Conservation (phyloP, 2,888 invertebrate species). For the Xestia c-nigrum region DNA sequence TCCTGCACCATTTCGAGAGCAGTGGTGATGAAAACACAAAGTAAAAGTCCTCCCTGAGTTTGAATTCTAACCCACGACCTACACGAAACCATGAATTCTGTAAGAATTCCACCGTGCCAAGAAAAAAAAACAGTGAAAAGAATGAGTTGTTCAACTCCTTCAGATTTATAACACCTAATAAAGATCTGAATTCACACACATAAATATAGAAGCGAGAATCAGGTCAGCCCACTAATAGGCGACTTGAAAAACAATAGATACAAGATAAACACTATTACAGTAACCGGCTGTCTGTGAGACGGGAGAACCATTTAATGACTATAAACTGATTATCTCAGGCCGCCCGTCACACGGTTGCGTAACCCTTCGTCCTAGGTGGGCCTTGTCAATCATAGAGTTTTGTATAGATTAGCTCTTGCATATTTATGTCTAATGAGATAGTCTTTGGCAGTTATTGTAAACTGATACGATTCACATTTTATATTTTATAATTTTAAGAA, state of each 20-base stretch:
- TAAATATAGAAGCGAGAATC: slow-evolving; percentile 46
- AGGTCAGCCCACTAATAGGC: slow-evolving; percentile 57
- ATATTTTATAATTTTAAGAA: no score
- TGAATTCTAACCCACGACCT: not conserved
- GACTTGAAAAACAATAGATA: slow-evolving; percentile 65
- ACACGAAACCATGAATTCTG: not conserved
- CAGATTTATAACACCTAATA: slow-evolving; percentile 23
- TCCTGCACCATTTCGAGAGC: not conserved
- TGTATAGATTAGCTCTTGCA: not conserved
- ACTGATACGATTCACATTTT: no score
- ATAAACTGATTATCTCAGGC: slow-evolving; percentile 64
- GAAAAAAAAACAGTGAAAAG: not conserved
- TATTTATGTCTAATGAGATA: not conserved
- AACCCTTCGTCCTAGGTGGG: slow-evolving; percentile 14
- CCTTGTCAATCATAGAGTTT: not conserved
- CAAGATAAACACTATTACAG: slow-evolving; percentile 66
- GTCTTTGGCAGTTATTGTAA: not conserved
- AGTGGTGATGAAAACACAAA: not conserved
- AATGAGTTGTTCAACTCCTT: slow-evolving; percentile 15
- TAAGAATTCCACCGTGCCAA: not conserved
- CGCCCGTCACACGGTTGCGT: slow-evolving; percentile 58
- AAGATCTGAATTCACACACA: slow-evolving; percentile 21
- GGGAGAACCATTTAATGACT: slow-evolving; percentile 67
- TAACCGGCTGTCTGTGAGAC: slow-evolving; percentile 60
- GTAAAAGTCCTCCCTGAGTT: no score